Evolutionary conservation across 2,888 invertebrate genomes (phyloP).

Genomic region (Lasioglossum oenotherae): DNA sequence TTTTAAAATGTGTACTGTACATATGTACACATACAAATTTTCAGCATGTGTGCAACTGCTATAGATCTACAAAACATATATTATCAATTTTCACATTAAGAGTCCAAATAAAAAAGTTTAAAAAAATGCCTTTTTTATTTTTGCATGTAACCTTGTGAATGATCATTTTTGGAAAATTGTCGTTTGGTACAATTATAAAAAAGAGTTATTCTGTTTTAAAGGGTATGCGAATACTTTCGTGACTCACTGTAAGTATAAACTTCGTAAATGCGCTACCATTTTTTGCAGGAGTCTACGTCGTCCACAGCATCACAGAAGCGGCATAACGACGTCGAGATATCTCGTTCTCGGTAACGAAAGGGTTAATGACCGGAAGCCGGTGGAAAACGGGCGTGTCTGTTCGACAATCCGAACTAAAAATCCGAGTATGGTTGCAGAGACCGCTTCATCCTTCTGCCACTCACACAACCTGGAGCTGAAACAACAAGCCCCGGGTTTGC

Average conservation of each 20-base stretch:
- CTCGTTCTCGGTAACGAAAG: neutral
- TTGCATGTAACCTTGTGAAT: too few species aligned
- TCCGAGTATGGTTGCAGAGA: constrained; percentile 24
- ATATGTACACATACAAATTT: neutral
- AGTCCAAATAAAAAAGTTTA: too few species aligned
- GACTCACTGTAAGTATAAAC: neutral
- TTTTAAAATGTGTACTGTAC: neutral
- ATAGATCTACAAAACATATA: too few species aligned
- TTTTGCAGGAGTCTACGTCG: neutral
- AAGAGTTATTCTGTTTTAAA: too few species aligned
- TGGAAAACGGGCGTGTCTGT: neutral
- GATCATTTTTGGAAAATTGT: too few species aligned
- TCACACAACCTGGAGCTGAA: constrained; percentile 43
- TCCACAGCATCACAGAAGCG: neutral
- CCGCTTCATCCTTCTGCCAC: constrained; percentile 43
- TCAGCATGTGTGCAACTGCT: too few species aligned
- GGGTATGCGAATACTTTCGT: too few species aligned
- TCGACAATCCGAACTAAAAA: constrained; percentile 21
- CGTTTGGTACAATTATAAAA: too few species aligned
- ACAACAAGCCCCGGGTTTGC: constrained; percentile 53
- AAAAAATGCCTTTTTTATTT: too few species aligned
- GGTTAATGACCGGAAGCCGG: neutral
- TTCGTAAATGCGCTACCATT: neutral
- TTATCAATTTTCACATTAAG: too few species aligned
- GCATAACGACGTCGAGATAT: neutral